Conservation (phyloP, 1,140 invertebrate species). For the Drosophila nannoptera region DNA sequence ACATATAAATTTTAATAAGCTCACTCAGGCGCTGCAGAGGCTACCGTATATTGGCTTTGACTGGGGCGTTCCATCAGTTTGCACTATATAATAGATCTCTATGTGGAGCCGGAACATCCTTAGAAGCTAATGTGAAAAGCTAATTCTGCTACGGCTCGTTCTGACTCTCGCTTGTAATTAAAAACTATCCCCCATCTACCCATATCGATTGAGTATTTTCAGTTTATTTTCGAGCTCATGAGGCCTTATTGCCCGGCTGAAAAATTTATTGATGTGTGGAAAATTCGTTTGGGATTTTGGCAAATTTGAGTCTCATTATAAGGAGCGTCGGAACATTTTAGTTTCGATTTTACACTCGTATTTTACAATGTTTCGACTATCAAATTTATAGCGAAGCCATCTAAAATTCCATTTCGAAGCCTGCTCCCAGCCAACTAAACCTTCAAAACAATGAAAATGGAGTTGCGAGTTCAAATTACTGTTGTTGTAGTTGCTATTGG, state of each 20-base stretch:
- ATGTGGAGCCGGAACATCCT: no score
- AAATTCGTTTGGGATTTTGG: conserved; percentile 2
- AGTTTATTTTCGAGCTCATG: background rate
- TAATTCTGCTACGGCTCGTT: no score
- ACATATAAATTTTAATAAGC: no score
- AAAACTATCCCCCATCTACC: no score
- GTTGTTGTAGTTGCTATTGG: conserved; percentile 31
- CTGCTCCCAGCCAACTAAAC: conserved; percentile 25
- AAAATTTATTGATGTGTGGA: no score
- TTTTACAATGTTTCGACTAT: conserved; percentile 33
- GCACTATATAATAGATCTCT: no score
- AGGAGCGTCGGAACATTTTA: background rate
- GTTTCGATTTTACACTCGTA: conserved; percentile 19
- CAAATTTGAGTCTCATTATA: background rate
- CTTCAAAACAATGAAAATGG: conserved; percentile 34
- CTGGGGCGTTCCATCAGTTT: no score
- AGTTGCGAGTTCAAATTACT: conserved; percentile 29
- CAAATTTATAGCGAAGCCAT: conserved; percentile 30
- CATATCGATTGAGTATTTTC: background rate
- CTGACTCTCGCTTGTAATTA: no score
- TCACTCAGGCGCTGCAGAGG: no score
- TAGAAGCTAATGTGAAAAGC: no score
- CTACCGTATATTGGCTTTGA: no score
- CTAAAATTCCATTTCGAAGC: conserved; percentile 36
- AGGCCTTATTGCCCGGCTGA: background rate